A percentile compares a stretch with the other conserved stretches of the same genome.
phyloP scores from a whole-genome alignment of 1,140 invertebrate species.

The Pectinophora gossypiella region DNA sequence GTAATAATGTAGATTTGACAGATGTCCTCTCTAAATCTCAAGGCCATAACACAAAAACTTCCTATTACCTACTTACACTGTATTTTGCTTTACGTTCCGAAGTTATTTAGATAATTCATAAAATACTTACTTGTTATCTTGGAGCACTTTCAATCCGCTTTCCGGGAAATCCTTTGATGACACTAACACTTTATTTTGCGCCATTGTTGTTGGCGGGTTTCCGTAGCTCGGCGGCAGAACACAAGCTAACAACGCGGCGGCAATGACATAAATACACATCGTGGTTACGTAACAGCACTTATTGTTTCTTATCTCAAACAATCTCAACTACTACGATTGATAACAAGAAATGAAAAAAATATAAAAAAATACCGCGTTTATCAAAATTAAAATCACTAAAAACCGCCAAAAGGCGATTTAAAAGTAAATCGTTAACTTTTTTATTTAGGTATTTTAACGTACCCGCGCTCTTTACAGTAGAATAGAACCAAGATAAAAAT shows the following conservation, averaged over 20 bases:
- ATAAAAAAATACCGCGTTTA: background rate
- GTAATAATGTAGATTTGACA: background rate
- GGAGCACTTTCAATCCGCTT: slow-evolving; percentile 48
- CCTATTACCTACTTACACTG: background rate
- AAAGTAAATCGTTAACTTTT: background rate
- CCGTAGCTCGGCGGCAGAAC: slow-evolving; percentile 13
- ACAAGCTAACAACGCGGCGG: slow-evolving; percentile 19
- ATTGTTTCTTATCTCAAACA: background rate
- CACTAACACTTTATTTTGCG: slow-evolving; percentile 65
- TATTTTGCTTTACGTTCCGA: background rate
- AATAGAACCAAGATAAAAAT: background rate
- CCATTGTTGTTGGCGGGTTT: slow-evolving; percentile 33
- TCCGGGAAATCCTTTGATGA: slow-evolving; percentile 66
- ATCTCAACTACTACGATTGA: background rate
- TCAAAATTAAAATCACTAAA: no score
- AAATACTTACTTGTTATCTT: slow-evolving; percentile 54
- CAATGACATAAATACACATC: slow-evolving; percentile 1
- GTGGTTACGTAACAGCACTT: background rate
- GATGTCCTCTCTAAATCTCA: background rate
- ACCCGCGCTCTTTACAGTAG: background rate
- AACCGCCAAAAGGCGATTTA: background rate
- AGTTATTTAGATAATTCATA: background rate
- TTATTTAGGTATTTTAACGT: background rate
- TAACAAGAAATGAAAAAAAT: background rate
- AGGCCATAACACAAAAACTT: background rate